Evolutionary conservation across 2,797 vertebrate species (phyloP).

Genomic region (Melanotaenia pygmaea): DNA sequence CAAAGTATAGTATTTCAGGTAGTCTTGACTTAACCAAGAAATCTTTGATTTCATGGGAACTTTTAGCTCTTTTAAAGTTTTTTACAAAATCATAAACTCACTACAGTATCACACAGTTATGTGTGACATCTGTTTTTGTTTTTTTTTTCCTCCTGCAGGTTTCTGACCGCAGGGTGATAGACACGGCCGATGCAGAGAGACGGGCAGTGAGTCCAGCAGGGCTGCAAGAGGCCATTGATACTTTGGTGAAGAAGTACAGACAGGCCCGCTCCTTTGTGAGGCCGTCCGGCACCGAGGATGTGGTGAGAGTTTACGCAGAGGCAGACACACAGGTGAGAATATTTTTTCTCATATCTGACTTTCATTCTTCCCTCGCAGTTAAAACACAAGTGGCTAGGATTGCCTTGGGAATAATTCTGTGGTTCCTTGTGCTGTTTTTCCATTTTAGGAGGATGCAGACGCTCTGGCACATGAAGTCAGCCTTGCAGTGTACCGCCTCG

Average conservation of each 20-base stretch:
- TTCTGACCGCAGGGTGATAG: slow-evolving; percentile 88
- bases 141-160: slow-evolving; percentile 79
- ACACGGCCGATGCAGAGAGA: slow-evolving; percentile 92
- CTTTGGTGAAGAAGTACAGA: slow-evolving; percentile 85
- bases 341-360: not conserved
- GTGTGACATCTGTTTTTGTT: not conserved
- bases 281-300: slow-evolving; percentile 94
- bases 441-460: slow-evolving; percentile 88
- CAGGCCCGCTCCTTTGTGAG: slow-evolving; percentile 90
- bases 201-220: slow-evolving; percentile 84
- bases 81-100: fast-evolving
- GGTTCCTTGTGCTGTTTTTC: slow-evolving; percentile 21
- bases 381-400: not conserved
- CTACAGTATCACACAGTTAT: not conserved
- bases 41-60: not conserved
- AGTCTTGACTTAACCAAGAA: not conserved
- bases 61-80: not conserved
- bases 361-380: not conserved
- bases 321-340: slow-evolving; percentile 91
- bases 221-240: slow-evolving; percentile 89
- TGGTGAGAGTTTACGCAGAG: slow-evolving; percentile 93
- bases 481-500: slow-evolving; percentile 87
- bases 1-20: not conserved
- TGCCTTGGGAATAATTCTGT: not conserved
- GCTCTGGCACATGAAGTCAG: slow-evolving; percentile 90